Conservation (phyloP, 37 sponge, comb jelly and placozoan species). For the Dysidea cf. avara region DNA sequence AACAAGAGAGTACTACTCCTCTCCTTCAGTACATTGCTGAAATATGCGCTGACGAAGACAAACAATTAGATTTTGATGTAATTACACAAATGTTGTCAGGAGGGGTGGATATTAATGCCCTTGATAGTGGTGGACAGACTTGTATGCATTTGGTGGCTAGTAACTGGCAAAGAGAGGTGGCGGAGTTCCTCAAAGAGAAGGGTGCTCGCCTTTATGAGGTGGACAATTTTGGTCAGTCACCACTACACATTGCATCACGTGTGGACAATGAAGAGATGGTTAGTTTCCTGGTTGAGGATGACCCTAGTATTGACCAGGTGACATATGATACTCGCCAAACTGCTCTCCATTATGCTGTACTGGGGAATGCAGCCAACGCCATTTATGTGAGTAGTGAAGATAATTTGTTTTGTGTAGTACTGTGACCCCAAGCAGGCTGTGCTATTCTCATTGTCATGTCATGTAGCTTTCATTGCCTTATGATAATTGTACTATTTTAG, state of each 20-base stretch:
- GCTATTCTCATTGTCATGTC: no score
- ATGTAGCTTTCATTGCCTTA: no score
- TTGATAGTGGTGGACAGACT: slow-evolving; percentile 10
- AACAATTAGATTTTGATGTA: slow-evolving; percentile 28
- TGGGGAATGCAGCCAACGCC: background rate
- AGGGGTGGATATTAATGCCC: slow-evolving; percentile 51
- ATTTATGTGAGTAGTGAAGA: background rate
- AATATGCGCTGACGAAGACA: background rate
- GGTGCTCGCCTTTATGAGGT: slow-evolving; percentile 27
- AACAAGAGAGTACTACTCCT: no score
- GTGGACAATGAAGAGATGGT: slow-evolving; percentile 44
- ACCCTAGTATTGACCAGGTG: slow-evolving; percentile 3
- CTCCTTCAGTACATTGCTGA: no score
- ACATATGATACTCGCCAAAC: background rate
- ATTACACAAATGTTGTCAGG: slow-evolving; percentile 22
- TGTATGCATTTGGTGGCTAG: slow-evolving; percentile 52
- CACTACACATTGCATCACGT: slow-evolving; percentile 67
- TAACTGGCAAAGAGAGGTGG: slow-evolving; percentile 30
- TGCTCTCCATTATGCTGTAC: background rate
- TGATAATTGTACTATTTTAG: no score
- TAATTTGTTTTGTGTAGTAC: background rate
- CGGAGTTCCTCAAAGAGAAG: slow-evolving; percentile 27
- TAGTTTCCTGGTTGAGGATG: slow-evolving; percentile 33
- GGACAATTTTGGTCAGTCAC: slow-evolving; percentile 42
- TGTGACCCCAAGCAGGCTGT: background rate